These are phyloP conservation scores for Petrolisthes manimaculis DNA, from an alignment of 2,888 invertebrate species.

Conservation along the genomic window DNA sequence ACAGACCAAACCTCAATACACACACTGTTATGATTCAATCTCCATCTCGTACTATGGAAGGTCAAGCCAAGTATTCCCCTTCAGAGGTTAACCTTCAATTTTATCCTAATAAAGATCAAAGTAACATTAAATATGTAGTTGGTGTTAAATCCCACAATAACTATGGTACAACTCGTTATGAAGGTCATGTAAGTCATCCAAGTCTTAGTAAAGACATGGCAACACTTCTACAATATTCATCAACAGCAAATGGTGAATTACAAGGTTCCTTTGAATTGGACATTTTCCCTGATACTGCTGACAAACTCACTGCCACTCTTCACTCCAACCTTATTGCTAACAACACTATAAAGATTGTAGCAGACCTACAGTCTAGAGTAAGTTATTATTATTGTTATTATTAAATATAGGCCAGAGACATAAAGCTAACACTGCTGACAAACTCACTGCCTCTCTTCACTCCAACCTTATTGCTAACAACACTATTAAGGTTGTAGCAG, in stretches of 20 bases:
- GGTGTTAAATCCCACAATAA: background rate
- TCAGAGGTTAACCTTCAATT: slow-evolving; percentile 18
- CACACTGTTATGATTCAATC: slow-evolving; percentile 13
- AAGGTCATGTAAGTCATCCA: slow-evolving; percentile 33
- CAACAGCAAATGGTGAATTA: background rate
- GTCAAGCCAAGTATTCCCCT: slow-evolving; percentile 32
- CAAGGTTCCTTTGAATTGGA: slow-evolving; percentile 38
- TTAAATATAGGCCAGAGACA: no score
- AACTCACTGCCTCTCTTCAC: no score
- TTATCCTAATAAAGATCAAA: slow-evolving; percentile 31
- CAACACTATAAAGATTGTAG: background rate
- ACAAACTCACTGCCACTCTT: slow-evolving; percentile 26
- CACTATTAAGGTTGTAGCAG: no score
- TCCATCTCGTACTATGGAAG: slow-evolving; percentile 43
- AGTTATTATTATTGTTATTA: no score
- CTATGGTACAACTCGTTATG: background rate
- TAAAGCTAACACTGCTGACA: no score
- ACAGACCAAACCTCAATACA: background rate
- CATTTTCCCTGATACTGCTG: slow-evolving; percentile 31
- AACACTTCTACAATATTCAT: background rate
- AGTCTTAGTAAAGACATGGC: slow-evolving; percentile 19
- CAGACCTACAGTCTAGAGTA: no score
- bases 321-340: background rate
- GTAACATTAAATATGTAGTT: slow-evolving; percentile 36
- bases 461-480: no score